Evolutionary conservation across 2,113 vertebrate species (phyloP), one percentile per base, ranked within the genome.

Genomic region (Varanus salvator): DNA sequence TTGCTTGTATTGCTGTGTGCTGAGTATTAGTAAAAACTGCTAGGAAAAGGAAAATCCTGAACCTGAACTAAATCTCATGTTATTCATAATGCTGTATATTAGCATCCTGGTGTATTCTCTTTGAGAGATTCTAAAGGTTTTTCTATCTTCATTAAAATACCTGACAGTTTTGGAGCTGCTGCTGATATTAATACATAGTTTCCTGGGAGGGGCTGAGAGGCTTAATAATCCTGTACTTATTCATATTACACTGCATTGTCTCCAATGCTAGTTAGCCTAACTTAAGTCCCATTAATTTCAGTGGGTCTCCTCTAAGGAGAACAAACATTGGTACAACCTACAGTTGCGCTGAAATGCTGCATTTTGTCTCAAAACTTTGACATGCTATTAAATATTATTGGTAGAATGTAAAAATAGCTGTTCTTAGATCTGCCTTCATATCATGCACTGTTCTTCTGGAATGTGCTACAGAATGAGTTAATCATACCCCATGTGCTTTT

Each of bases 361-460:
- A 90, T 75, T 86, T 82, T 91, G 88, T 0, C 82, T 92, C 64
- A 85, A 72, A 96, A 95, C 87, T 97, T 93, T 90, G 93, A 95
- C 93, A 94, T 94, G 54, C 83, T 92, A 64, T 90, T 94, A 76
- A 57, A 78, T 71, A 88, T 93, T 87, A 14, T 38, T 87, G 4
- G 0, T 54, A 87, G 91, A 80, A 89, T 87, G 83, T 84, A 93
- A 86, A 91, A 94, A 48, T 83, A 76, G 71, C 6, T 92, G 4
- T 82, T 8, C 90, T 92, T 86, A 91, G 95, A 95, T 91, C 87
- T 88, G 89, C 15, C 54, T 82, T 3, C 14, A 17, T 80, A 4
- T 90, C 64, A 27, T 31, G 86, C 92, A 85, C 64, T 64, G 71
- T 88, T 29, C 89, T 80, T 44, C 25, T 91, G 48, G 50, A 78